phyloP scores from a whole-genome alignment of 2,113 vertebrate genomes.

The Pelmatolapia mariae region DNA sequence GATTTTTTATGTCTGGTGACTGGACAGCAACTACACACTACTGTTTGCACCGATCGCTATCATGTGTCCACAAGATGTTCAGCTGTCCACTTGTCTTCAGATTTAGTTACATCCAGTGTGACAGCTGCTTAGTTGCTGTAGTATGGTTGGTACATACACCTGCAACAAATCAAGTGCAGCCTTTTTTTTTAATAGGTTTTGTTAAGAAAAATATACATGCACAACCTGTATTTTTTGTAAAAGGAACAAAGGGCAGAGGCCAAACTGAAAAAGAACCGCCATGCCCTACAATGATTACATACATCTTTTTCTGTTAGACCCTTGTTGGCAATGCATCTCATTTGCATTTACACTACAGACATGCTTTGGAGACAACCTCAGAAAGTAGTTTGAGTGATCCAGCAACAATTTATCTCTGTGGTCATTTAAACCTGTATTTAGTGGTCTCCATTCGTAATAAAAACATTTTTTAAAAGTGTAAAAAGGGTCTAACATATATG shows the following conservation, averaged over 20 bases:
- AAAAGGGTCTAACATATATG: background rate
- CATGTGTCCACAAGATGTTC: background rate
- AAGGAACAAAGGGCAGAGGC: background rate
- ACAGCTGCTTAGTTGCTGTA: background rate
- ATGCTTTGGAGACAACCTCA: background rate
- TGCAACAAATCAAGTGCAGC: background rate
- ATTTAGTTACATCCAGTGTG: background rate
- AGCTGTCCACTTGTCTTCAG: background rate
- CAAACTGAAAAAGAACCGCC: background rate
- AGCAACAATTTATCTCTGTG: background rate
- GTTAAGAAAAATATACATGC: background rate
- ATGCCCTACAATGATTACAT: background rate
- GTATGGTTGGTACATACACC: background rate
- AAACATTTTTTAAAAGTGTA: background rate
- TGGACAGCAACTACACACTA: background rate
- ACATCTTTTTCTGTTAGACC: background rate
- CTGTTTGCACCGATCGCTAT: background rate
- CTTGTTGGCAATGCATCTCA: background rate
- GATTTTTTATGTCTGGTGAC: background rate
- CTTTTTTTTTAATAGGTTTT: background rate
- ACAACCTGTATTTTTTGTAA: background rate
- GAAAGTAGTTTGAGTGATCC: background rate
- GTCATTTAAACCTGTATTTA: background rate
- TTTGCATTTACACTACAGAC: background rate
- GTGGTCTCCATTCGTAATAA: fast-evolving